Base-by-base conservation (phyloP, 2,888 invertebrate genomes). In the Catonia carolina region DNA sequence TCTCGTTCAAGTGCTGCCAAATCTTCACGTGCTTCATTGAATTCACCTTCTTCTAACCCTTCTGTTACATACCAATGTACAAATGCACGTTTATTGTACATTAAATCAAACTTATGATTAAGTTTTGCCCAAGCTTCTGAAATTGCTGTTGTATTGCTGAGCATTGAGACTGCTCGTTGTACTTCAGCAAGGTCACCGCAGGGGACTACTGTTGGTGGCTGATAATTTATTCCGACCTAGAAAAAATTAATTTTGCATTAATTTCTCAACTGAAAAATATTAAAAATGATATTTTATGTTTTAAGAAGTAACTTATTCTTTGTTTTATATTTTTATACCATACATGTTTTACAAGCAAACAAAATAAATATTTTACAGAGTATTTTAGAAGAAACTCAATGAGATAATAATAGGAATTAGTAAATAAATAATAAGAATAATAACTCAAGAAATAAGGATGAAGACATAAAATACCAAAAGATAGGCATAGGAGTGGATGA, bases 111-210 rank as follows among this genome's bases (percentile, higher is more conserved):
- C 7, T 58, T 52, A 10, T 58, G 53, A 35, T 58, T 53, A 6
- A 58, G 33, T 33, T 53, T 53, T 12, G 53, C 53, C 57, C 57
- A 58, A 10, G 57, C 57, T 49, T 58, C 57, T 8, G 57, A 45
- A 3, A 58, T 53, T 10, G 53, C 48, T 6, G 57, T 58, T 10
- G 47, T 58, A 17, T 58, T 58, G 33, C 47, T 39, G 14, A 58
- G 49, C 49, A 53, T 53, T 14, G 53, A 58, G 8, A 58, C 18
- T 2, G 57, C 47, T 12, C 48, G 20, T 33, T 31, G 31, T 18
- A 53, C 27, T 3, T 35, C 47, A 31, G 47, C n/a, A 14, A 58
- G 36, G 10, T 58, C 57, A n/a, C 57, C 48, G 20, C 41, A 17
- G 5, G 49, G 48, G 15, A 53, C 47, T 2, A 37, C 53, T n/a